These are phyloP conservation scores for Gadopsis bispinosus DNA, from an alignment of 2,797 vertebrate genomes.

Conservation along the genomic window DNA sequence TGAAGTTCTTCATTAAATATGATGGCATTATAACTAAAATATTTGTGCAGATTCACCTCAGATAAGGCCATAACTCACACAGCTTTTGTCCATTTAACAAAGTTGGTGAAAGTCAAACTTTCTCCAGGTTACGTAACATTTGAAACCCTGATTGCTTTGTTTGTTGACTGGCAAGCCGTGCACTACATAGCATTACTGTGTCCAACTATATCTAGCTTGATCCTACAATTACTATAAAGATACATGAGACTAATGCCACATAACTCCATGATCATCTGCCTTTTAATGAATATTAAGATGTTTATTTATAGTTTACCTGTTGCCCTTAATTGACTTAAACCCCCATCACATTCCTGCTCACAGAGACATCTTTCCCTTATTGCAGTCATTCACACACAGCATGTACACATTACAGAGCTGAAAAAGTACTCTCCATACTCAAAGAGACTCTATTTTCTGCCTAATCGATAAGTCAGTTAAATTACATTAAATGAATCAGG, in stretches of 20 bases:
- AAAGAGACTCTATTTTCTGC: not conserved
- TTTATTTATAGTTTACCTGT: not conserved
- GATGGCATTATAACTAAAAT: not conserved
- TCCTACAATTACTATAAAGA: not conserved
- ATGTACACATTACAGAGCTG: conserved; percentile 3
- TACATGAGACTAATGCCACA: not conserved
- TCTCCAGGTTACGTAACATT: not conserved
- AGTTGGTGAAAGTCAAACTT: not conserved
- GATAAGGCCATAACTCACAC: not conserved
- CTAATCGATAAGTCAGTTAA: not conserved
- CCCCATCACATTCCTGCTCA: conserved; percentile 1
- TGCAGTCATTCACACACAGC: not conserved
- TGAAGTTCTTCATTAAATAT: not conserved
- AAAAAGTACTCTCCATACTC: not conserved
- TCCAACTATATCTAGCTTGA: not conserved
- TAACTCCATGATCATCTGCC: not conserved
- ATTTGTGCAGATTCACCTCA: not conserved
- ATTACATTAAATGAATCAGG: not conserved
- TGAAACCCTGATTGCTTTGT: not conserved
- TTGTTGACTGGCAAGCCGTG: not conserved
- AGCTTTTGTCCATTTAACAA: not conserved
- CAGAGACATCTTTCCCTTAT: conserved; percentile 1
- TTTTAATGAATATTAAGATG: conserved; percentile 8
- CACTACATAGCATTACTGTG: not conserved
- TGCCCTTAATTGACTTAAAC: conserved; percentile 14